Evolutionary conservation across 2,113 vertebrate genomes (phyloP).

Genomic region (Meleagris gallopavo): DNA sequence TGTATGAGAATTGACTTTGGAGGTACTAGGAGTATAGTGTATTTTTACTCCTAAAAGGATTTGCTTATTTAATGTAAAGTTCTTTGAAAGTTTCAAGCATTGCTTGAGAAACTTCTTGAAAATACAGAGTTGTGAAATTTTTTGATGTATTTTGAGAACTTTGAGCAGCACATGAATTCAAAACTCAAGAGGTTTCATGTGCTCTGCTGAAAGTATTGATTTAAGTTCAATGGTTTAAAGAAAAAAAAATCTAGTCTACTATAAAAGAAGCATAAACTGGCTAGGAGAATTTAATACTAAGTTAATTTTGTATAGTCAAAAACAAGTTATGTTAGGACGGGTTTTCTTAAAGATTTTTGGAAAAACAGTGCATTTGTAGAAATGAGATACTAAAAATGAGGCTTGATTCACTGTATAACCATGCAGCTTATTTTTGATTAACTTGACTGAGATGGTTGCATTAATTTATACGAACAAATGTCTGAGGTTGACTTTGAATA

Average conservation of each 20-base stretch:
- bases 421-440: neutral
- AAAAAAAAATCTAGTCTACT: neutral
- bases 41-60: neutral
- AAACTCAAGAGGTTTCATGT: fast-evolving
- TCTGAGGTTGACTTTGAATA: neutral
- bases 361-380: neutral
- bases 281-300: neutral
- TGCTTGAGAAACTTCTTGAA: neutral
- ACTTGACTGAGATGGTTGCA: neutral
- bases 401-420: neutral
- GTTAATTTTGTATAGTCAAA: neutral
- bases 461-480: neutral
- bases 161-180: neutral
- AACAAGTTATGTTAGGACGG: neutral
- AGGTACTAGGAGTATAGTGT: neutral
- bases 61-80: neutral
- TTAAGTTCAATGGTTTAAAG: neutral
- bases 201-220: neutral
- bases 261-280: neutral
- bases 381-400: neutral
- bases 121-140: neutral
- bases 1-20: neutral
- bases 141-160: neutral
- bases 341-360: neutral
- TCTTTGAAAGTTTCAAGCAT: neutral